Conservation (phyloP, 2,113 vertebrate species). For the Pristiophorus japonicus region DNA sequence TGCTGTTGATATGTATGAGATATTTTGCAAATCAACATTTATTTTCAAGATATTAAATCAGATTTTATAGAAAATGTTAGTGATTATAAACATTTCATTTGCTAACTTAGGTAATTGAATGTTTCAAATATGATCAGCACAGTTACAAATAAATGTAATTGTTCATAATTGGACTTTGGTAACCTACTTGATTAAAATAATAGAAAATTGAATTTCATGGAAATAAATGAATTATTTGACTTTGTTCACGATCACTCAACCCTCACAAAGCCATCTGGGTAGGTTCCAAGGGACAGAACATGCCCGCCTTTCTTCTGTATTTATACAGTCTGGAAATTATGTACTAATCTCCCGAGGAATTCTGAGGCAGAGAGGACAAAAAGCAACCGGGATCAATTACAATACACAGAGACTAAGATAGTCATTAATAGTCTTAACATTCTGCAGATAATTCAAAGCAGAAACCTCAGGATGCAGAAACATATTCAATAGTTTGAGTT, state of each 20-base stretch:
- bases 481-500: not conserved
- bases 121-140: not conserved
- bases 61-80: not conserved
- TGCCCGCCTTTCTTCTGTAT: not conserved
- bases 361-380: not conserved
- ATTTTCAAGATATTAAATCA: not conserved
- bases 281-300: not conserved
- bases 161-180: not conserved
- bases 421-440: slow-evolving; percentile 8
- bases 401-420: slow-evolving; percentile 7
- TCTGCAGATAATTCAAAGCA: slow-evolving; percentile 29
- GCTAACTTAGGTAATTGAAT: not conserved
- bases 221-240: not conserved
- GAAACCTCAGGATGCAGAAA: not conserved
- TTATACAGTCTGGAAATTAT: slow-evolving; percentile 28
- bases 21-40: not conserved
- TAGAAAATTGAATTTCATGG: not conserved
- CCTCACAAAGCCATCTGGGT: slow-evolving; percentile 9
- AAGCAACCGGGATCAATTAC: slow-evolving; percentile 10
- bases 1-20: not conserved
- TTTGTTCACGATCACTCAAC: not conserved
- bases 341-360: slow-evolving; percentile 19
- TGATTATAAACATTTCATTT: not conserved
- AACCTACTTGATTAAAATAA: not conserved
- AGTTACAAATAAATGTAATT: not conserved